Percentiles rank a stretch among this genome's conserved stretches.
Evolutionary conservation across 2,888 invertebrate species (phyloP).

Genomic region (Apomyelois bistriatella): DNA sequence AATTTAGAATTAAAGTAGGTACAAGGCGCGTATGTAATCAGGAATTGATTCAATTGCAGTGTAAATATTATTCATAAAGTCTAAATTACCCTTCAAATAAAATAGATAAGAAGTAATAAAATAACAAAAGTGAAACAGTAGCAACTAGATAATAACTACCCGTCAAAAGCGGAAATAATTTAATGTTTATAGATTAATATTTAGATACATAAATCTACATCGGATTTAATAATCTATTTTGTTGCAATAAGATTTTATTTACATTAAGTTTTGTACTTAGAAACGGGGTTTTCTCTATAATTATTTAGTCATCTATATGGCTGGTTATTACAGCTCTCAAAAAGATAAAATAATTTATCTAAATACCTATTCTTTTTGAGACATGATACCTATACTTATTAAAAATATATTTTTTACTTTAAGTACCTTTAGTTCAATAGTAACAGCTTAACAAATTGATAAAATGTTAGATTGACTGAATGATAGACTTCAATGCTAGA

Average conservation of each 20-base stretch:
- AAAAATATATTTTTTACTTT: too few relatives aligned
- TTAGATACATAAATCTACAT: constrained; percentile 1
- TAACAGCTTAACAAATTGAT: too few relatives aligned
- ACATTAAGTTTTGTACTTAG: background rate
- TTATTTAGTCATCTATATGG: too few relatives aligned
- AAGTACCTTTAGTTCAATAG: too few relatives aligned
- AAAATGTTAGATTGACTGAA: too few relatives aligned
- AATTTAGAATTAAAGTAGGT: constrained; percentile 4
- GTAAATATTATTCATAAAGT: constrained; percentile 5
- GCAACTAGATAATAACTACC: background rate
- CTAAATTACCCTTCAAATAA: constrained; percentile 5
- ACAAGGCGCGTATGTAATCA: background rate
- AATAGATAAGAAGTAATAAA: constrained; percentile 8
- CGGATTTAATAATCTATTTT: background rate
- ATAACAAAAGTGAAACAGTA: constrained; percentile 1
- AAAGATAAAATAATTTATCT: too few relatives aligned
- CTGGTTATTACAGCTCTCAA: too few relatives aligned
- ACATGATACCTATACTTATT: too few relatives aligned
- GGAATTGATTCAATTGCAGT: background rate
- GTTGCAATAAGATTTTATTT: background rate
- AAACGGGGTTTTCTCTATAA: too few relatives aligned
- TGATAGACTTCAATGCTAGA: too few relatives aligned
- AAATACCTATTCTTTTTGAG: too few relatives aligned
- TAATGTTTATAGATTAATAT: constrained; percentile 7
- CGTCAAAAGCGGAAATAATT: background rate